A percentile compares a stretch with the other conserved stretches of the same genome.
These are phyloP conservation scores for Notarius quadriscutis DNA, from an alignment of 2,113 vertebrate species.

Conservation along the genomic window DNA sequence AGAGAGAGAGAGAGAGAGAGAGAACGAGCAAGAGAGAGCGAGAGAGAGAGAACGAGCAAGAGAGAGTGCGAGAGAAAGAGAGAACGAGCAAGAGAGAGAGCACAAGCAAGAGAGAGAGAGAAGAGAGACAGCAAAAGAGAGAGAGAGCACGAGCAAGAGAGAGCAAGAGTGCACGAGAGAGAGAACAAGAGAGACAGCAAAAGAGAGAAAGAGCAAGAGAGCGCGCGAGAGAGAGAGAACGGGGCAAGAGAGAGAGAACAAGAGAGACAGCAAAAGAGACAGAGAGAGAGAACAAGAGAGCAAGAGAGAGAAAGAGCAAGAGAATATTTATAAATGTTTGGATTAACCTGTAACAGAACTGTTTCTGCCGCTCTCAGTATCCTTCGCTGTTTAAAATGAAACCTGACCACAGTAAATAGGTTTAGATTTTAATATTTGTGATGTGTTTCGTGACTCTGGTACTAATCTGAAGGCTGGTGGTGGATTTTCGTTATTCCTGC, in stretches of 20 bases:
- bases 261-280: neutral
- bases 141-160: neutral
- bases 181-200: neutral
- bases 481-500: no score
- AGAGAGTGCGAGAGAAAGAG: neutral
- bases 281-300: neutral
- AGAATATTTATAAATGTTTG: neutral
- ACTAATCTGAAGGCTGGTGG: no score
- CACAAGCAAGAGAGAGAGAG: neutral
- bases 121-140: neutral
- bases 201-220: constrained; percentile 19
- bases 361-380: no score
- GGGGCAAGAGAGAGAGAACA: neutral
- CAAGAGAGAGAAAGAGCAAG: neutral
- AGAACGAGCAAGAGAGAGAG: neutral
- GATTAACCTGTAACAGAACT: no score
- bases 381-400: no score
- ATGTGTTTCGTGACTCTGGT: no score
- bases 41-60: neutral
- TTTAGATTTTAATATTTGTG: no score
- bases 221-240: constrained; percentile 1
- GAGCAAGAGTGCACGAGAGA: neutral
- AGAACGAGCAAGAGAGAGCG: neutral
- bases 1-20: neutral
- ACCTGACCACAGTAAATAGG: no score